Base-by-base conservation (phyloP, 2,113 vertebrate species). In the Poecilia latipinna region DNA sequence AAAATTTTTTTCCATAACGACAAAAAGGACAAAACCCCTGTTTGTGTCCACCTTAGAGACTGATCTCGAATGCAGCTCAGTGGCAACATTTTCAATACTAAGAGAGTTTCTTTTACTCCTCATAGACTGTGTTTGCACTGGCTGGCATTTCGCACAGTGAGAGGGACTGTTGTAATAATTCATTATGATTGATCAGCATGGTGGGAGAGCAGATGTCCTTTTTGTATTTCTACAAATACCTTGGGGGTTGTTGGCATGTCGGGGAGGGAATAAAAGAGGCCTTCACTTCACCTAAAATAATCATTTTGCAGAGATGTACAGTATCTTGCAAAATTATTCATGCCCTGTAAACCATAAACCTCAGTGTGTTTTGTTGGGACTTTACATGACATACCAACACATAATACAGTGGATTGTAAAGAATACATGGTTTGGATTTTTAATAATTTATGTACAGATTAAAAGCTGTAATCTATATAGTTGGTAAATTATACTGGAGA, bases 151-250 rank as follows among this genome's bases (percentile, higher is more conserved):
- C 24, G 6, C 51, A 57, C 51, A 57, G 24, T 57, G 51, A 57
- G 24, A 57, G 48, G 1, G 7, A 57, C 51, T 10, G 51, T 57
- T 57, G 51, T 57, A 57, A 57, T 57, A 57, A 76, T 72, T 78
- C 64, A 69, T 75, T 32, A 79, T 82, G 66, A 78, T 79, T 44
- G 85, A 90, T 91, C 87, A 90, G 85, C 80, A 85, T 78, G 74
- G 73, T 86, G 77, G 78, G 74, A 79, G 74, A 84, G 74, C 82
- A 88, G 82, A 83, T 88, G 86, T 88, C 81, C 64, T 80, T 88
- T 32, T 86, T 89, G 86, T 90, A 82, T 86, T 74, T 84, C 66
- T 74, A 75, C 82, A 75, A 70, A 75, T 72, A 79, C 74, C 80
- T 76, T n/a, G 65, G 78, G 77, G 78, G 72, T 79, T 80, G 65